Base-by-base conservation (phyloP, 2,797 vertebrate species). In the Crypturellus tataupa region DNA sequence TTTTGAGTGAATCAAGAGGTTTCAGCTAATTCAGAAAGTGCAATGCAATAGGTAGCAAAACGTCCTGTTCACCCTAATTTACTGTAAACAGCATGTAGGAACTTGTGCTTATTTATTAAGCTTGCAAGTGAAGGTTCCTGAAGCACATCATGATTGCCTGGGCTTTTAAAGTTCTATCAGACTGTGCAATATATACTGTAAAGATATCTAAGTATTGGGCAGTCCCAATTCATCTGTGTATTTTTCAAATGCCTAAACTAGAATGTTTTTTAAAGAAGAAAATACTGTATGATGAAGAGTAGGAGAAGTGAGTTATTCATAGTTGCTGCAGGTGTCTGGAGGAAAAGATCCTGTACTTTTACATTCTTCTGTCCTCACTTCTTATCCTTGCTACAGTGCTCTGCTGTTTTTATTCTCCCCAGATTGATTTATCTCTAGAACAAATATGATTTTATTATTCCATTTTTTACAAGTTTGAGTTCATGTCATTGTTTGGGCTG, bases 381-480 rank as follows among this genome's bases (percentile, higher is more conserved):
- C 25, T 39, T 29, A 65, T 88, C 19, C 11, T 10, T 78, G 51
- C 37, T 80, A 31, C 53, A 84, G 62, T 44, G 65, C 35, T 75
- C 85, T 25, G 33, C 7, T 58, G 9, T 55, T n/a, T 55, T 83
- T 90, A 49, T 71, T 82, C 20, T 85, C 75, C 27, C 35, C 27
- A 73, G 71, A 80, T 6, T 91, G 44, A 60, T 94, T 93, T 93
- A 94, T 89, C 68, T 70, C 47, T 37, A 68, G 73, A 94, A 87
- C 51, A 94, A 87, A 53, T 64, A 85, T 27, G 72, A 72, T 51
- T 96, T 97, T 90, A 94, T 90, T 97, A 92, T 93, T 93, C 72
- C 29, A 83, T 24, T 90, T 97, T 95, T 97, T 86, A 80, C 58
- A 94, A 59, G 71, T 97, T 95, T 95, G 78, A 89, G 78, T 95